Percentiles rank a stretch among this genome's conserved stretches.
Conservation (phyloP, 1,140 invertebrate genomes). For the Hetaerina americana region DNA sequence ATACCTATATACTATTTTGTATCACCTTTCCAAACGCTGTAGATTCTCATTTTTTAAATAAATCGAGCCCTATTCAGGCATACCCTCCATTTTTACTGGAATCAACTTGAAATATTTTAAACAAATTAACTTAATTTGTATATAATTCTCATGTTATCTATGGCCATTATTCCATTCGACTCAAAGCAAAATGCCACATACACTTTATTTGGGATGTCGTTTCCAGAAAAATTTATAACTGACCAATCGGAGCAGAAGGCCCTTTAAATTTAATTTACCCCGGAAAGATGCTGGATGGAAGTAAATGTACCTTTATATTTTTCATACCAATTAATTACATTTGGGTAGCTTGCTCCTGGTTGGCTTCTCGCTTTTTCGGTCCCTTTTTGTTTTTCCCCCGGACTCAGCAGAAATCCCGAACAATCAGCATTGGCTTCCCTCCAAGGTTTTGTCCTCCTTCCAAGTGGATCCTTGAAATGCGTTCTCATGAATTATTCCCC, state of each 20-base stretch:
- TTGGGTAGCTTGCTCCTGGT: background rate
- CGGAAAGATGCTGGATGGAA: background rate
- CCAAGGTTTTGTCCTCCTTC: background rate
- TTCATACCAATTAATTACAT: slow-evolving; percentile 1
- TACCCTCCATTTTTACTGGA: too few species aligned
- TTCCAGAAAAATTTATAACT: background rate
- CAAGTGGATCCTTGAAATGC: background rate
- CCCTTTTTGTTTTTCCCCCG: background rate
- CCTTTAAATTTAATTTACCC: background rate
- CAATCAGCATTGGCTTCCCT: background rate
- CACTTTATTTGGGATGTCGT: background rate
- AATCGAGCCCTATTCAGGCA: too few species aligned
- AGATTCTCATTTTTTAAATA: too few species aligned
- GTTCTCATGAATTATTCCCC: background rate
- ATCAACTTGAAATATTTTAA: too few species aligned
- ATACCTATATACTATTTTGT: too few species aligned
- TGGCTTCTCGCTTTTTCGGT: background rate
- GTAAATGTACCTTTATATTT: background rate
- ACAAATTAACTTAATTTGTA: too few species aligned
- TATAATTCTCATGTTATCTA: too few species aligned
- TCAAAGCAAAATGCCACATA: background rate
- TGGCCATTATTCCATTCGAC: too few species aligned
- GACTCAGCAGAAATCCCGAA: background rate
- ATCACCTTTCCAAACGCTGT: too few species aligned
- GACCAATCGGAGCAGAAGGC: background rate